Base-by-base conservation (phyloP, 1,140 invertebrate genomes). In the Hormaphis cornu region DNA sequence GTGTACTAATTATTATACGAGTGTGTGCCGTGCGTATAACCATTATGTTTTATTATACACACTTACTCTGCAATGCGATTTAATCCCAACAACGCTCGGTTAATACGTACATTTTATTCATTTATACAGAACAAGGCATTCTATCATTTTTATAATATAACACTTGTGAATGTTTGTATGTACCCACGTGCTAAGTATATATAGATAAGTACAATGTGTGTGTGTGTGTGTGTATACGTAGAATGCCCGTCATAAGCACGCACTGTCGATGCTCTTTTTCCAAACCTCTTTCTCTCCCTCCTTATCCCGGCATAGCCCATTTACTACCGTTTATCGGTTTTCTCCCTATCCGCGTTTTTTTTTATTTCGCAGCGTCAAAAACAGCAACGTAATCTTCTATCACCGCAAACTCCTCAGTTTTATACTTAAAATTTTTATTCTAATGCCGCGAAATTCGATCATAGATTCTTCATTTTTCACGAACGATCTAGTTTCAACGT, bases 311-410 rank as follows among this genome's bases (percentile, higher is more conserved):
- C n/a, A n/a, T n/a, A n/a, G 20, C 30, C 54, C 12, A 40, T 58
- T 58, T 37, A 9, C 54, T 58, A 22, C 22, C 54, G 35, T 58
- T 58, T 58, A 58, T 58, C 54, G 54, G 54, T 37, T 58, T 58
- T 58, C 4, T 14, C 20, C 54, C 12, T 58, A n/a, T 16, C 54
- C 20, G 14, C 30, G 14, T 7, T 20, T 37, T 20, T 58, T 14
- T 33, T 50, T 12, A 14, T 12, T 12, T 20, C 26, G 6, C 9
- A 40, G 35, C 54, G 54, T 58, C 54, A 58, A 58, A 58, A 58
- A 58, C 54, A 58, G 54, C 54, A 58, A 14, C 54, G 54, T 58
- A 58, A 58, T 58, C 54, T 58, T 58, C 54, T 40, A 58, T 50
- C 7, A 18, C 54, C 54, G 20, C 35, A 37, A 37, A 58, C 40